Evolutionary conservation across 2,888 invertebrate genomes (phyloP), one percentile per base, ranked within the genome.

Genomic region (Periphyllus acericola): DNA sequence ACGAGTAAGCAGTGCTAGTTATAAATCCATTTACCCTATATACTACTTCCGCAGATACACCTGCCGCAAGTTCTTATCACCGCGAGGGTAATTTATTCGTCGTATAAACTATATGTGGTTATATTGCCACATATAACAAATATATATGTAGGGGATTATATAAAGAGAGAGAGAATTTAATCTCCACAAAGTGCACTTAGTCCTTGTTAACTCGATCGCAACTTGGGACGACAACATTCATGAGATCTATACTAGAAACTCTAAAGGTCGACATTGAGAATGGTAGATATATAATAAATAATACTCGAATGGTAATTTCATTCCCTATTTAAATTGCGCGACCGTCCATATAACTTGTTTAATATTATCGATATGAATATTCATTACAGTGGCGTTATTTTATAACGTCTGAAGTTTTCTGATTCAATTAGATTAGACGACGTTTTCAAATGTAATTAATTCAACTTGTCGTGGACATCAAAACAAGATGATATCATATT

Each of bases 151-250:
- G 52, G 55, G 34, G 34, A 79, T 79, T 79, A 79, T 79, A 79
- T 60, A n/a, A 55, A 55, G 32, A 79, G 25, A 34, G 32, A 55
- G 11, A 32, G 55, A 79, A 79, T 79, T 55, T 34, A 79, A 79
- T 79, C 34, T 79, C 55, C 34, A 17, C 34, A 34, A 55, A 79
- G 55, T 55, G 79, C 52, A 79, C 32, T 55, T 79, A 79, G 32
- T 34, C 55, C 79, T 55, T 25, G 78, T 78, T 79, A 55, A 60
- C 79, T 79, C 25, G n/a, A 55, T 34, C 79, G 25, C 34, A 55
- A 79, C 78, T 52, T 32, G 52, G 52, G 32, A 52, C 29, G 52
- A 52, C 46, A 78, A 32, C 32, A 78, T 78, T 52, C 21, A 21
- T 46, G 21, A 78, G 32, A 52, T 52, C 46, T 46, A 46, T 76